Base-by-base conservation (phyloP, 2,888 invertebrate genomes). In the Resseliella maxima region DNA sequence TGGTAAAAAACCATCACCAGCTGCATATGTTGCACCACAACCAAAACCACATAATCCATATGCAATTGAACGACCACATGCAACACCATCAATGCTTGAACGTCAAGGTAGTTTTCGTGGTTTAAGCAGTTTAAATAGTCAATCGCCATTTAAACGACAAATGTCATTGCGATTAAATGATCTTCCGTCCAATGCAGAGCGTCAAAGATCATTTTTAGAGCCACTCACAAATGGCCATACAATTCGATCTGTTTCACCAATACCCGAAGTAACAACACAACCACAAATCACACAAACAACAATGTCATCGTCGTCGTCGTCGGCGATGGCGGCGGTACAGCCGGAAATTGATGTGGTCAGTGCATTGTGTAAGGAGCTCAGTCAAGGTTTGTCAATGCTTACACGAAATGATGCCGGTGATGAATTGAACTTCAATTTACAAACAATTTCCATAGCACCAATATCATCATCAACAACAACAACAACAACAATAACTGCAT, bases 41-140 rank as follows among this genome's bases (percentile, higher is more conserved):
- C 92, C 93, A n/a, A 92, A 93, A 88, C 93, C 95, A 3, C 94
- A 94, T 90, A 98, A 98, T 92, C 98, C 97, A 0, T 97, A 96
- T 91, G 98, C 98, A 15, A 98, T 98, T 89, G 98, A 98, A 91
- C 93, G 98, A 86, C 99, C 99, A 1, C 98, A 98, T 90, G 99
- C 99, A 87, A 98, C 99, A 72, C 96, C 96, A 46, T 95, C 96
- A 88, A 95, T 99, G 94, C 93, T 99, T 86, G 96, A 98, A 91
- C 93, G 99, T 46, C 99, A 99, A 92, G 97, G 98, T 88, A 98
- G 98, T 87, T 98, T 98, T 93, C 93, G 98, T 86, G 97, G 97
- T 85, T 96, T 98, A 91, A 94, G 95, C 89, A 96, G 96, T 89
- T 90, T 93, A 87, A 92, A 92, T 89, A 95, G 93, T 91, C 96